Evolutionary conservation across 2,797 vertebrate species (phyloP).

Genomic region (Sus cebifrons): DNA sequence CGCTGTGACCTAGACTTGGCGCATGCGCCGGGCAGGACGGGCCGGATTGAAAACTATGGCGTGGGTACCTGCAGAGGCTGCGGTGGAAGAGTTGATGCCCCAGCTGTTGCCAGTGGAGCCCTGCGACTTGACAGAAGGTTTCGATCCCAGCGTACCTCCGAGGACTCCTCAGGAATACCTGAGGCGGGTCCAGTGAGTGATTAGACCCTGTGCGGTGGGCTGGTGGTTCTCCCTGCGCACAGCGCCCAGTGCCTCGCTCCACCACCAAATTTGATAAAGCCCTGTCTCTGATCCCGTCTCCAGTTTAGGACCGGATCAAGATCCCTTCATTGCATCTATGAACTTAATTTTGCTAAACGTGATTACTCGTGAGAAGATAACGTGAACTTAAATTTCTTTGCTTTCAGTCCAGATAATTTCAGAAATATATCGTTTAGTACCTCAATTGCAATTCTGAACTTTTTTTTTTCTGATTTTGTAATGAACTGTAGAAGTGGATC

Average conservation of each 20-base stretch:
- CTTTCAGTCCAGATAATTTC: not conserved
- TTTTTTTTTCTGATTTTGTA: not conserved
- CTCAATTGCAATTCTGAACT: not conserved
- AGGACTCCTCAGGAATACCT: constrained; percentile 97
- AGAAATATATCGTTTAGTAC: not conserved
- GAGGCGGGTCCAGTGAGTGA: constrained; percentile 96
- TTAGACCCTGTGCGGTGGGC: not conserved
- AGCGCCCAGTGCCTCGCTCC: not conserved
- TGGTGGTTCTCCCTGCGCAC: not conserved
- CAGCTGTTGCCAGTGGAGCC: constrained; percentile 94
- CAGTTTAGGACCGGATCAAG: too few relatives aligned
- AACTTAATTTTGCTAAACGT: not conserved
- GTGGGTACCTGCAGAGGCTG: constrained; percentile 91
- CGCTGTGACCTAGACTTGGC: not conserved
- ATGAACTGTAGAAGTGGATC: not conserved
- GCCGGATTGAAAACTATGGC: constrained; percentile 18
- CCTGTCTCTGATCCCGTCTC: not conserved
- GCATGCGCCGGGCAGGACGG: not conserved
- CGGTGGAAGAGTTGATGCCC: constrained; percentile 97
- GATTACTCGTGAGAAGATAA: not conserved
- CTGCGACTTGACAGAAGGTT: constrained; percentile 88
- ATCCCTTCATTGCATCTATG: not conserved
- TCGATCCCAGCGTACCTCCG: constrained; percentile 93
- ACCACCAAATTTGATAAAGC: not conserved
- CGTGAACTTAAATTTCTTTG: constrained; percentile 20